These are phyloP conservation scores for Neoniphon sammara DNA, from an alignment of 2,797 vertebrate genomes.

Conservation along the genomic window DNA sequence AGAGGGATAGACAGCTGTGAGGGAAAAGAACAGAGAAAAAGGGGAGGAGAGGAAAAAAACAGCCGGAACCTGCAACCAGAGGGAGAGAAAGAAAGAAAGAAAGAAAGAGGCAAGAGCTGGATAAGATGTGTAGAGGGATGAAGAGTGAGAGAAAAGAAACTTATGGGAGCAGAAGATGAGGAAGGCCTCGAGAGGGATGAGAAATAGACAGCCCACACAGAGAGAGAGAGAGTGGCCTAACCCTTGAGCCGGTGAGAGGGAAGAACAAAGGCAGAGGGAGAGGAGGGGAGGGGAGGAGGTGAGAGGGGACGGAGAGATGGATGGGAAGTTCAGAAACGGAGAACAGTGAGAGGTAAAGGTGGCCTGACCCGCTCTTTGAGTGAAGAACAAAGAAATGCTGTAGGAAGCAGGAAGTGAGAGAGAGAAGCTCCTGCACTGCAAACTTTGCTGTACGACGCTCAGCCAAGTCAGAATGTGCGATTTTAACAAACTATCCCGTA, in stretches of 20 bases:
- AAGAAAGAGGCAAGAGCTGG: conserved; percentile 16
- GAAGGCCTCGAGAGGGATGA: conserved; percentile 55
- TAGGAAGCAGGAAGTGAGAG: conserved; percentile 46
- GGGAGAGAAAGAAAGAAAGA: neutral
- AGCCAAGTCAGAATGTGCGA: conserved; percentile 4
- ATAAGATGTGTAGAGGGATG: conserved; percentile 33
- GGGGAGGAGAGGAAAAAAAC: neutral
- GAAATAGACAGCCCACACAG: conserved; percentile 66
- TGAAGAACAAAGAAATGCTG: conserved; percentile 49
- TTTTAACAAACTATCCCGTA: conserved; percentile 2
- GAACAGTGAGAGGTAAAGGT: conserved; percentile 46
- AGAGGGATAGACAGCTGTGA: neutral
- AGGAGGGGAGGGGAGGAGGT: conserved; percentile 50
- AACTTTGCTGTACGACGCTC: neutral
- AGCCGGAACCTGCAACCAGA: neutral
- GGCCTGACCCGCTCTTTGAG: conserved; percentile 23
- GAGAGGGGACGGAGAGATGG: conserved; percentile 51
- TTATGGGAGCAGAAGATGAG: conserved; percentile 35
- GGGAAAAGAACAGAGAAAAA: conserved; percentile 16
- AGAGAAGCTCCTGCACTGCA: conserved; percentile 11
- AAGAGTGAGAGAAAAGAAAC: conserved; percentile 34
- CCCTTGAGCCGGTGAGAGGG: conserved; percentile 51
- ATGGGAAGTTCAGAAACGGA: conserved; percentile 41
- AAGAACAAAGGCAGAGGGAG: conserved; percentile 60
- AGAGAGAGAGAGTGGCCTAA: conserved; percentile 53